A percentile compares a stretch with the other conserved stretches of the same genome.
These are phyloP conservation scores for Columba guinea DNA, from an alignment of 2,797 vertebrate species.

Conservation along the genomic window DNA sequence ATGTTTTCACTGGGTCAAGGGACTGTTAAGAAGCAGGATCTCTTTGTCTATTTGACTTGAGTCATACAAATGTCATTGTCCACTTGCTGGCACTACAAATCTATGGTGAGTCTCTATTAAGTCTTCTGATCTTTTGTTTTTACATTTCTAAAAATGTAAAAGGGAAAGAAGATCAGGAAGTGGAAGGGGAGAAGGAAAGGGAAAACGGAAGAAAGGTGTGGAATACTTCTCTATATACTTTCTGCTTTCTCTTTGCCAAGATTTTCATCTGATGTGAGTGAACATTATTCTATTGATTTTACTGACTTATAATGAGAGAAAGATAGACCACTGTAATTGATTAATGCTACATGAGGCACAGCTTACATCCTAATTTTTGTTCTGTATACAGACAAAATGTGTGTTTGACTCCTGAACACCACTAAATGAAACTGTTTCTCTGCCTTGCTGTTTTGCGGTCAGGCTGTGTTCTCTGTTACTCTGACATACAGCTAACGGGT, in stretches of 20 bases:
- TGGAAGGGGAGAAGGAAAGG: background rate
- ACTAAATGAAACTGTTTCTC: background rate
- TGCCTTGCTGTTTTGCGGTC: background rate
- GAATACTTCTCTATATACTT: background rate
- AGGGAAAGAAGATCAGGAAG: background rate
- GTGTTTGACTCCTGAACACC: background rate
- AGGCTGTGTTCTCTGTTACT: background rate
- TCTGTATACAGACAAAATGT: background rate
- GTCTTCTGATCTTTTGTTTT: background rate
- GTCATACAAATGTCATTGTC: background rate
- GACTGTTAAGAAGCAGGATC: background rate
- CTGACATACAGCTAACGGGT: background rate
- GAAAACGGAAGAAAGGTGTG: background rate
- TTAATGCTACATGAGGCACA: background rate
- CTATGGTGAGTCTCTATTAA: background rate
- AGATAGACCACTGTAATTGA: background rate
- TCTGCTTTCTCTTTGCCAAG: background rate
- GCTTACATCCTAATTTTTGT: background rate
- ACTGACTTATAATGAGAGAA: background rate
- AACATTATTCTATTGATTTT: slow-evolving; percentile 7
- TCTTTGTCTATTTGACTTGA: background rate
- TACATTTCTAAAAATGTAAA: background rate
- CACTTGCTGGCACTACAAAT: background rate
- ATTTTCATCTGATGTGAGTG: background rate
- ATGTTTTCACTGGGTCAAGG: background rate